A percentile compares a stretch with the other conserved stretches of the same genome.
Conservation (phyloP, 2,113 vertebrate species). For the Psammodynastes pulverulentus region DNA sequence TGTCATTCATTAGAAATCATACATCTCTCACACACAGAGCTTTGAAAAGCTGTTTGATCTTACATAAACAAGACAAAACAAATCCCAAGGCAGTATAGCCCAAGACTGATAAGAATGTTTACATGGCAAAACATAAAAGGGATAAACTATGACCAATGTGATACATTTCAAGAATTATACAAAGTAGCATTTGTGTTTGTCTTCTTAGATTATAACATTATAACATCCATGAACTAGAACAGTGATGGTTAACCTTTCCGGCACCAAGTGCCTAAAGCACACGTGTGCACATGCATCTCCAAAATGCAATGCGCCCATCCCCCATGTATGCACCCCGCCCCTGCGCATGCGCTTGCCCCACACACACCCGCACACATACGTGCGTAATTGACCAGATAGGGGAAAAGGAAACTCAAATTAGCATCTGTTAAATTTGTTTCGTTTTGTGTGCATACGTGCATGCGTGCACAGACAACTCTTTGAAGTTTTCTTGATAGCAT, state of each 20-base stretch:
- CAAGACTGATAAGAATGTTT: background rate
- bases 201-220: background rate
- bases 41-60: background rate
- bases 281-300: too few species aligned
- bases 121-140: background rate
- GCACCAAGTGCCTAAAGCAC: too few species aligned
- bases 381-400: background rate
- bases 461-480: background rate
- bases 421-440: background rate
- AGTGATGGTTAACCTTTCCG: background rate
- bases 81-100: background rate
- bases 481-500: background rate
- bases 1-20: background rate
- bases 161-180: background rate
- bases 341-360: too few species aligned
- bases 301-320: too few species aligned
- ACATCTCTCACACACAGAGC: background rate
- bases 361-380: too few species aligned
- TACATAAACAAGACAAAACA: background rate
- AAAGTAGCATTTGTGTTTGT: background rate
- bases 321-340: too few species aligned
- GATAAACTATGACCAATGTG: background rate
- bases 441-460: background rate
- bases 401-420: background rate
- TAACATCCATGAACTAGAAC: background rate